Percentiles rank a stretch among this genome's conserved stretches.
These are phyloP conservation scores for Quadriops clusia DNA, from an alignment of 2,888 invertebrate species.

Conservation along the genomic window DNA sequence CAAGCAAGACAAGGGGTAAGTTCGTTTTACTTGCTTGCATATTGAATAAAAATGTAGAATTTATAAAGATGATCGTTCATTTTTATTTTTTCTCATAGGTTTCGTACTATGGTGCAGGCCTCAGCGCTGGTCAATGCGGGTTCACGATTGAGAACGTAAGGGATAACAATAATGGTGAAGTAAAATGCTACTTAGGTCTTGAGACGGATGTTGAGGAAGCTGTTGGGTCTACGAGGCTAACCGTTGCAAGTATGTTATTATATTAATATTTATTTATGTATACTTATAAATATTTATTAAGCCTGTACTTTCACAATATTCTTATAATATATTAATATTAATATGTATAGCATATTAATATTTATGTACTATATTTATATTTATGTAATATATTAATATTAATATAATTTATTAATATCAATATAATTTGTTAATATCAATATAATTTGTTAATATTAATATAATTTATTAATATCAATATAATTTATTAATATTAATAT, in stretches of 20 bases:
- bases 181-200: conserved; percentile 54
- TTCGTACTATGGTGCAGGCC: conserved; percentile 39
- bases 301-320: too few relatives aligned
- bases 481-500: too few relatives aligned
- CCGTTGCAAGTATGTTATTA: conserved; percentile 64
- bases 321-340: too few relatives aligned
- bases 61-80: background rate
- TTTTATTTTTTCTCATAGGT: conserved; percentile 20
- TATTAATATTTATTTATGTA: too few relatives aligned
- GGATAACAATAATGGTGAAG: conserved; percentile 56
- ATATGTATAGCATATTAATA: too few relatives aligned
- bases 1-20: conserved; percentile 33
- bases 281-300: too few relatives aligned
- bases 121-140: conserved; percentile 59
- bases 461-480: too few relatives aligned
- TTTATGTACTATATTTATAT: too few relatives aligned
- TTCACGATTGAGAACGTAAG: conserved; percentile 50
- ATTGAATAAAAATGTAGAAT: background rate
- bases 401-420: too few relatives aligned
- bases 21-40: conserved; percentile 7
- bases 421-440: too few relatives aligned
- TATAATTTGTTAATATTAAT: too few relatives aligned
- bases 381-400: too few relatives aligned
- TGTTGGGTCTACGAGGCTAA: conserved; percentile 46
- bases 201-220: conserved; percentile 45